phyloP scores from a whole-genome alignment of 1,140 invertebrate genomes.

The Ganaspis sp. region DNA sequence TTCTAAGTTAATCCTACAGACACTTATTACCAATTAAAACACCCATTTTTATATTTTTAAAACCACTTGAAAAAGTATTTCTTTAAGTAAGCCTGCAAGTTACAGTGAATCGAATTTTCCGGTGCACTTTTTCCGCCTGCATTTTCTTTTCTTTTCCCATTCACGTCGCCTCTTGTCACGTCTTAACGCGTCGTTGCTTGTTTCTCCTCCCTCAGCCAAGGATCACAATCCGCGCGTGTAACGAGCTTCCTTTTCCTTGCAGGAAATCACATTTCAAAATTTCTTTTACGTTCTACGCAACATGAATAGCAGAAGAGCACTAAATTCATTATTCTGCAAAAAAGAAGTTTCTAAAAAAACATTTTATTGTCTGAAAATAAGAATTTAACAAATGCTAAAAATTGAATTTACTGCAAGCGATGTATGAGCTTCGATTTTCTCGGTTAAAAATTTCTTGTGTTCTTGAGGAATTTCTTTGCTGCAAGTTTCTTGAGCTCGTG shows the following conservation, averaged over 20 bases:
- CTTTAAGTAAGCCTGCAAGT: background rate
- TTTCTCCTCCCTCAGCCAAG: conserved; percentile 39
- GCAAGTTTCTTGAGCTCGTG: background rate
- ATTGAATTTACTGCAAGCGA: background rate
- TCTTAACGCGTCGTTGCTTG: conserved; percentile 42
- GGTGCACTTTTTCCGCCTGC: background rate
- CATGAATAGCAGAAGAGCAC: background rate
- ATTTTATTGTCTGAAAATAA: too few species aligned
- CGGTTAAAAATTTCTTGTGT: background rate
- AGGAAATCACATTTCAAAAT: conserved; percentile 46
- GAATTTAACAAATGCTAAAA: background rate
- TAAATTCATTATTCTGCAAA: background rate
- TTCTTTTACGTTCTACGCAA: conserved; percentile 32
- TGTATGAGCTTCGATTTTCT: background rate
- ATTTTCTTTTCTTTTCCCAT: background rate
- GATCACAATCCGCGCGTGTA: conserved; percentile 58
- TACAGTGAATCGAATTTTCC: background rate
- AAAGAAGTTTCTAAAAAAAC: too few species aligned
- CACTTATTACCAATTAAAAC: too few species aligned
- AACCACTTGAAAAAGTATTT: background rate
- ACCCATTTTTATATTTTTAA: background rate
- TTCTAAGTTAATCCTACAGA: too few species aligned
- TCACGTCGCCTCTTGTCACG: conserved; percentile 11
- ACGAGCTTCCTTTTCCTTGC: conserved; percentile 50
- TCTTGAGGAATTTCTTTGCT: background rate